Conservation (phyloP, 2,113 vertebrate species). For the Sminthopsis crassicaudata region DNA sequence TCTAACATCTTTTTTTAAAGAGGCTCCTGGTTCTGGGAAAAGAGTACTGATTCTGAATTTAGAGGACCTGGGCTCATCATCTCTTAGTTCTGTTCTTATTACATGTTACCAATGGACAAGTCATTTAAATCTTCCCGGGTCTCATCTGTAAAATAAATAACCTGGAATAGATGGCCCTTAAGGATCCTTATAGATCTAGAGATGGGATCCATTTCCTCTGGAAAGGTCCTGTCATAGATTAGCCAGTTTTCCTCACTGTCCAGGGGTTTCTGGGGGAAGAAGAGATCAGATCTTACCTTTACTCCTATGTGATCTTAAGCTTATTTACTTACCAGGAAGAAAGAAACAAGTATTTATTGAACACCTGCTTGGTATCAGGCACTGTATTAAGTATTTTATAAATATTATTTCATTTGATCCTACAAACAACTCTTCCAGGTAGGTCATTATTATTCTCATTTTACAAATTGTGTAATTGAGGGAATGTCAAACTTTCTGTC, state of each 20-base stretch:
- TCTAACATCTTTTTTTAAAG: too few relatives aligned
- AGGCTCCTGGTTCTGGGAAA: background rate
- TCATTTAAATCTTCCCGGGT: background rate
- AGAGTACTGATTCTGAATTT: background rate
- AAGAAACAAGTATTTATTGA: background rate
- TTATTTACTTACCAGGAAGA: background rate
- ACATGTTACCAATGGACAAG: background rate
- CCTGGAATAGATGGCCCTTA: background rate
- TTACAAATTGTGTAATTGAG: background rate
- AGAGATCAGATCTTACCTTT: background rate
- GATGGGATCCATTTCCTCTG: too few relatives aligned
- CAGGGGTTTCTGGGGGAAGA: background rate
- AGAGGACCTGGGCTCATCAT: background rate
- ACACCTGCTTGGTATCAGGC: background rate
- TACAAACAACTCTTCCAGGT: background rate
- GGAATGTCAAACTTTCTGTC: background rate
- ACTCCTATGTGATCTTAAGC: background rate
- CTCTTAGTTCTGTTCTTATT: background rate
- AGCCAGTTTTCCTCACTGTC: background rate
- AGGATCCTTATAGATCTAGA: background rate
- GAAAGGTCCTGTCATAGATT: background rate
- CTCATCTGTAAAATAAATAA: background rate
- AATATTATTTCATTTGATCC: background rate
- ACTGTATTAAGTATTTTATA: background rate
- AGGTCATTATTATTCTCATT: background rate